Evolutionary conservation across 2,888 invertebrate genomes (phyloP).

Genomic region (Thereva nobilitata): DNA sequence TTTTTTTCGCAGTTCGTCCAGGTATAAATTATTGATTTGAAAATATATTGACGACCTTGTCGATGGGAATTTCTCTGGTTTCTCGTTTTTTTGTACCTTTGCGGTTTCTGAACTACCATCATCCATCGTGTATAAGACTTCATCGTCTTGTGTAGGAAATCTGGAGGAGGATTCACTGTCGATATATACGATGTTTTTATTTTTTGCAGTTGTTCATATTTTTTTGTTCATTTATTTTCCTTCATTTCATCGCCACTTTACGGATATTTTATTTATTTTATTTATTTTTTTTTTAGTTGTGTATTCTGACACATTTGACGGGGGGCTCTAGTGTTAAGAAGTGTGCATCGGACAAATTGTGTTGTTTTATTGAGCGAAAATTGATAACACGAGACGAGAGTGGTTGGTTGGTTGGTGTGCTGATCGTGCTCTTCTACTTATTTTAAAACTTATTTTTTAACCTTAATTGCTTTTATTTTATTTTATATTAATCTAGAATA

Average conservation of each 20-base stretch:
- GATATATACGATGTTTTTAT: neutral
- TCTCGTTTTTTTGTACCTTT: slow-evolving; percentile 15
- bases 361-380: too few relatives aligned
- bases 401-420: too few relatives aligned
- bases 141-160: slow-evolving; percentile 11
- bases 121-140: slow-evolving; percentile 12
- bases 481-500: too few relatives aligned
- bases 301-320: neutral
- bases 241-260: neutral
- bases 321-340: too few relatives aligned
- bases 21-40: slow-evolving; percentile 36
- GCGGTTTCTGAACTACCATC: slow-evolving; percentile 11
- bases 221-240: neutral
- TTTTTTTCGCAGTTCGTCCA: neutral
- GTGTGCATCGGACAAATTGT: too few relatives aligned
- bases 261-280: neutral
- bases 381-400: too few relatives aligned
- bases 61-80: slow-evolving; percentile 27
- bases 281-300: neutral
- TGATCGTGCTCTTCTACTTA: too few relatives aligned
- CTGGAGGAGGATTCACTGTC: slow-evolving; percentile 22
- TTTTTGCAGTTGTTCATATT: neutral
- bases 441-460: too few relatives aligned
- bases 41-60: slow-evolving; percentile 37
- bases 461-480: too few relatives aligned